A percentile compares a stretch with the other conserved stretches of the same genome.
Conservation (phyloP, 2,113 vertebrate genomes). For the Corvus cornix region DNA sequence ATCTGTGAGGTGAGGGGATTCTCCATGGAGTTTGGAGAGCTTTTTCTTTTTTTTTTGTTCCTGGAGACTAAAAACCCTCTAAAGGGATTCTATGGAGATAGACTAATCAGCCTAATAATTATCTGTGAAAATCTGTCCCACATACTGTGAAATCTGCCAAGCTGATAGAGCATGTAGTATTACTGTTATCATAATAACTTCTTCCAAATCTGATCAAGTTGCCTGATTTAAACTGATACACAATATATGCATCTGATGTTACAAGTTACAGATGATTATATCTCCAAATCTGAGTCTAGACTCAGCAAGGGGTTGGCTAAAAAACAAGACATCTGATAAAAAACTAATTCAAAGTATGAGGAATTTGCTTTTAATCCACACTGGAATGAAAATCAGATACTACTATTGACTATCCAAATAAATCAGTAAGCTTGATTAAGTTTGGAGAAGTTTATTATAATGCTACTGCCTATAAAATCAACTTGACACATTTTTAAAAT, state of each 20-base stretch:
- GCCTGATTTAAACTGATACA: neutral
- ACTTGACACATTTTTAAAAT: slow-evolving; percentile 16
- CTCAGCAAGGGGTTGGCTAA: slow-evolving; percentile 17
- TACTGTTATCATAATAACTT: neutral
- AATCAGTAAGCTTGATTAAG: slow-evolving; percentile 36
- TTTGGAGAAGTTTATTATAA: slow-evolving; percentile 40
- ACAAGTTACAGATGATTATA: slow-evolving; percentile 26
- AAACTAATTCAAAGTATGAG: slow-evolving; percentile 27
- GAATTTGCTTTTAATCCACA: slow-evolving; percentile 12
- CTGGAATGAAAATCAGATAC: slow-evolving; percentile 56
- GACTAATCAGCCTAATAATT: neutral
- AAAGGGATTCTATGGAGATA: neutral
- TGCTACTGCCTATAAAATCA: slow-evolving; percentile 50
- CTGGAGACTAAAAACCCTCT: neutral
- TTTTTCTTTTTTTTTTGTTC: neutral
- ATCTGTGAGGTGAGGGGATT: neutral
- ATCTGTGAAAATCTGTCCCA: neutral
- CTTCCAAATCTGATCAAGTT: slow-evolving; percentile 40
- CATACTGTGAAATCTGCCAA: neutral
- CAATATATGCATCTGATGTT: slow-evolving; percentile 12
- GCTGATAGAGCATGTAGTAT: neutral
- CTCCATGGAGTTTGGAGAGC: neutral
- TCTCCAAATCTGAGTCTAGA: slow-evolving; percentile 15
- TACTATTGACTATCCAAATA: slow-evolving; percentile 35
- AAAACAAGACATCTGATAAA: slow-evolving; percentile 36